Percentiles rank a stretch among this genome's conserved stretches.
phyloP scores from a whole-genome alignment of 37 sponge, comb jelly and placozoan genomes.

The Diacarnus erythraeanus region DNA sequence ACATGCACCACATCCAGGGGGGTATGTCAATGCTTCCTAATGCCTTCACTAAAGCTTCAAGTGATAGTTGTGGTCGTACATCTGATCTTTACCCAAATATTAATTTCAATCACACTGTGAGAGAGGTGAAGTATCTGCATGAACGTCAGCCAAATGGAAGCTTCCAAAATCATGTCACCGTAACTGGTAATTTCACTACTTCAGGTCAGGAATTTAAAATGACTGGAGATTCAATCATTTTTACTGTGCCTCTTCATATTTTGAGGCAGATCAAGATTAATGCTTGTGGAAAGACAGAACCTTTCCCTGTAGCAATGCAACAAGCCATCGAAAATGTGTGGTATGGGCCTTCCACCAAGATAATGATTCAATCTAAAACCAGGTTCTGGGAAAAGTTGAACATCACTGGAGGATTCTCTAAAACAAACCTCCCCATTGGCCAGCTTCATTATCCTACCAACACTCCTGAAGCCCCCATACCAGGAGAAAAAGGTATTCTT shows the following conservation, averaged over 20 bases:
- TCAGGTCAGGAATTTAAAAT: background rate
- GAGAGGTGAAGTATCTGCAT: conserved; percentile 12
- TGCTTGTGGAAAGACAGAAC: background rate
- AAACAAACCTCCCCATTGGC: too few relatives aligned
- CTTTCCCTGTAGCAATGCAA: conserved; percentile 60
- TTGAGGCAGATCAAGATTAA: conserved; percentile 27
- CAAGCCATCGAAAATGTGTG: conserved; percentile 41
- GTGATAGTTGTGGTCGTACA: background rate
- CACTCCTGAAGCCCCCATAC: background rate
- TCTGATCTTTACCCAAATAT: conserved; percentile 9
- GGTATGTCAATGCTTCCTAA: conserved; percentile 45
- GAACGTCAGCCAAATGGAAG: background rate
- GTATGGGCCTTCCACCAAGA: too few relatives aligned
- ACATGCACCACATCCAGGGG: conserved; percentile 52
- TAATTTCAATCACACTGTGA: conserved; percentile 9
- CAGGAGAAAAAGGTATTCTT: conserved; percentile 35
- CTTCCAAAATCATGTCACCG: background rate
- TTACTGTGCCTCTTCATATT: conserved; percentile 56
- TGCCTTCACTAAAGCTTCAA: conserved; percentile 12
- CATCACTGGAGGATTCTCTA: conserved; percentile 53
- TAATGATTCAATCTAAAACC: too few relatives aligned
- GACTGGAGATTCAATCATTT: conserved; percentile 43
- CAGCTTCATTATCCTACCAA: too few relatives aligned
- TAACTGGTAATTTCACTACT: background rate
- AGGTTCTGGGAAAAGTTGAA: conserved; percentile 48